phyloP scores from a whole-genome alignment of 2,113 vertebrate genomes.

The Tauraco erythrolophus region DNA sequence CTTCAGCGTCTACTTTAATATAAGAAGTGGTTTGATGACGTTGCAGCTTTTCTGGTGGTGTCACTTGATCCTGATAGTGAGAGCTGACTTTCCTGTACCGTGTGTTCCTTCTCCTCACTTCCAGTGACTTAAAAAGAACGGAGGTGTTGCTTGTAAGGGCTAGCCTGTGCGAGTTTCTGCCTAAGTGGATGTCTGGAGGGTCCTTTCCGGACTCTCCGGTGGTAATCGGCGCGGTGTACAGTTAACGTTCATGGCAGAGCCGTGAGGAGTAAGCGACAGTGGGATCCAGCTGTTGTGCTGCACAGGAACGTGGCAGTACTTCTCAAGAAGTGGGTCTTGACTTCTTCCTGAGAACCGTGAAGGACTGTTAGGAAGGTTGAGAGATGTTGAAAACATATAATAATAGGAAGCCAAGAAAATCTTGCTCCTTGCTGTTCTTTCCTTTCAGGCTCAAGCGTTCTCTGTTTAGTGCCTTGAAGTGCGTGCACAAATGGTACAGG shows the following conservation, averaged over 20 bases:
- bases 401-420: constrained; percentile 1
- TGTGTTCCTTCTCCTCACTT: neutral
- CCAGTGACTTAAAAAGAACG: neutral
- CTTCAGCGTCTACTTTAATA: neutral
- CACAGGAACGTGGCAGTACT: neutral
- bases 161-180: neutral
- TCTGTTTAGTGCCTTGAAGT: constrained; percentile 1
- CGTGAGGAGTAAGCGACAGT: neutral
- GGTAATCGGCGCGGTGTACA: fast-evolving
- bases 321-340: constrained; percentile 5
- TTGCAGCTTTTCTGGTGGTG: neutral
- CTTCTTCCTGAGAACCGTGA: neutral
- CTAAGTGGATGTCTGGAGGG: neutral
- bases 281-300: neutral
- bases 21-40: neutral
- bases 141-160: neutral
- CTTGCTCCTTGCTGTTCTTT: neutral
- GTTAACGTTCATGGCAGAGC: neutral
- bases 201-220: fast-evolving
- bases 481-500: neutral
- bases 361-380: neutral
- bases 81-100: neutral
- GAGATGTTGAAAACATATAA: neutral
- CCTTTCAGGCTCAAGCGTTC: neutral
- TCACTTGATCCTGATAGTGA: neutral